Conservation (phyloP, 1,140 invertebrate genomes). For the Drosophila serrata region DNA sequence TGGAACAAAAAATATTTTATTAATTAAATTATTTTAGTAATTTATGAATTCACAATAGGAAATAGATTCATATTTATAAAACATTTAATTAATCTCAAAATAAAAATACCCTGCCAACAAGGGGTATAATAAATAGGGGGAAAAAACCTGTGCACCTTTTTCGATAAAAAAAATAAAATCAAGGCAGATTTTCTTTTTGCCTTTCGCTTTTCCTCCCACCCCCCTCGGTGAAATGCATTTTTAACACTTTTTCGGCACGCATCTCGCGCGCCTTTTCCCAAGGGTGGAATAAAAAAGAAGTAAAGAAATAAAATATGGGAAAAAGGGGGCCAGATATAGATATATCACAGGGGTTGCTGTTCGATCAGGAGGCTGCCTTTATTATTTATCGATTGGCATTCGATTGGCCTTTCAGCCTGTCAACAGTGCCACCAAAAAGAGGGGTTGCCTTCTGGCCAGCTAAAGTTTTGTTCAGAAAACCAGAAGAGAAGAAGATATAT, state of each 20-base stretch:
- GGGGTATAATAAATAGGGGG: neutral
- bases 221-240: slow-evolving; percentile 29
- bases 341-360: slow-evolving; percentile 25
- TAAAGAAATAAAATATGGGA: neutral
- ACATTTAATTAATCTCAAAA: neutral
- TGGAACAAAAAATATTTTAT: too few species aligned
- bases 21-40: too few species aligned
- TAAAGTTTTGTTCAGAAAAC: neutral
- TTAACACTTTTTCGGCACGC: slow-evolving; percentile 56
- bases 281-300: slow-evolving; percentile 36
- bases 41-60: too few species aligned
- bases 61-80: neutral
- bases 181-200: slow-evolving; percentile 33
- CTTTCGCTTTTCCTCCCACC: neutral
- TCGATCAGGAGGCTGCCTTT: slow-evolving; percentile 57
- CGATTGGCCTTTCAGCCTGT: slow-evolving; percentile 74
- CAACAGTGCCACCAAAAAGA: slow-evolving; percentile 33
- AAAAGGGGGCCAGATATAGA: neutral
- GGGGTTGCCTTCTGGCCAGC: slow-evolving; percentile 3
- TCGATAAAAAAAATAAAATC: slow-evolving; percentile 26
- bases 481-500: neutral
- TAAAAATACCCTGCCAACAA: neutral
- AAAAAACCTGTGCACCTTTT: slow-evolving; percentile 9
- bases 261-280: slow-evolving; percentile 39
- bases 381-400: slow-evolving; percentile 79